These are phyloP conservation scores for Colinus virginianus DNA, from an alignment of 2,113 vertebrate species.

Conservation along the genomic window DNA sequence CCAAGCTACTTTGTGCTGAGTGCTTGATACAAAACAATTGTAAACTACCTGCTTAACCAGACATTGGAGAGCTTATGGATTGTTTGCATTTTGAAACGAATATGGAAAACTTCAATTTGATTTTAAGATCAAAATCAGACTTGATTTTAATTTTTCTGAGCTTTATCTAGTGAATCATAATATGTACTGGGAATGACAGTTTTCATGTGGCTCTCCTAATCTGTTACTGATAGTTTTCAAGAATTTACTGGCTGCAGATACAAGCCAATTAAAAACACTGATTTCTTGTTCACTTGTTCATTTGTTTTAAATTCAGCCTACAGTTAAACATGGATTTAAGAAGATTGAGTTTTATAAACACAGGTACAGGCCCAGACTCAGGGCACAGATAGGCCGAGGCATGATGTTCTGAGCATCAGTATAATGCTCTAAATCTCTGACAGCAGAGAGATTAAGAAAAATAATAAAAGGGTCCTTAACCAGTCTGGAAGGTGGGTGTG, in stretches of 20 bases:
- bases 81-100: constrained; percentile 9
- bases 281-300: too few species aligned
- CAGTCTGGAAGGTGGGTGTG: not conserved
- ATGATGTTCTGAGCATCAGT: not conserved
- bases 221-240: not conserved
- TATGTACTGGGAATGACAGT: not conserved
- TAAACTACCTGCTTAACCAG: constrained; percentile 17
- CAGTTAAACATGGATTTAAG: not conserved
- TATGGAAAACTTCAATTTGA: not conserved
- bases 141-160: constrained; percentile 1
- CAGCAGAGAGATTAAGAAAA: not conserved
- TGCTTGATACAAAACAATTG: not conserved
- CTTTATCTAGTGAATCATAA: not conserved
- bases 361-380: not conserved
- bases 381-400: not conserved
- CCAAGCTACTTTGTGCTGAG: not conserved
- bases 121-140: not conserved
- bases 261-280: not conserved
- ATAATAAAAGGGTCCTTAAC: not conserved
- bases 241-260: not conserved
- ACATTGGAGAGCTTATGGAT: not conserved
- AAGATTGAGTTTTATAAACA: not conserved
- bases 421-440: not conserved
- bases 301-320: not conserved
- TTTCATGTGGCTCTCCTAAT: not conserved